Base-by-base conservation (phyloP, 23 tunicate genomes). In the Botrylloides violaceus region DNA sequence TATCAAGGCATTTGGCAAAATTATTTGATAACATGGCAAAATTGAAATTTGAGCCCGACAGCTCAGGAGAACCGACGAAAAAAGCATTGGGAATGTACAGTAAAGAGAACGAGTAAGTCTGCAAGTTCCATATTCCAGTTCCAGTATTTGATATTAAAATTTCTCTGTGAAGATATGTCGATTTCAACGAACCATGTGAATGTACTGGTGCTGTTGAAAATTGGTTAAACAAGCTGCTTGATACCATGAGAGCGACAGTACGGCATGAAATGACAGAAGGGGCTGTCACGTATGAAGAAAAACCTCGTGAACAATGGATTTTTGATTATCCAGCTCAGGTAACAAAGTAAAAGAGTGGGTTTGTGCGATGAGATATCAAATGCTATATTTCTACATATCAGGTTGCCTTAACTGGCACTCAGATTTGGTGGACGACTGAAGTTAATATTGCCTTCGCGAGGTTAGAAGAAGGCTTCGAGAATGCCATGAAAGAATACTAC, bases 351-450 rank as follows among this genome's bases (percentile, higher is more conserved):
- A n/a, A n/a, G n/a, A n/a, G n/a, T n/a, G n/a, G n/a, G n/a, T n/a
- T n/a, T n/a, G n/a, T n/a, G n/a, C n/a, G n/a, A n/a, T n/a, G n/a
- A n/a, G 19, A 12, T 48, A 49, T 49, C 1, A 49, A 21, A 19
- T n/a, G n/a, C 20, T 31, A 28, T 32, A 12, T 29, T 78, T n/a
- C n/a, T n/a, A n/a, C n/a, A n/a, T 50, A 24, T 57, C 32, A 90
- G 97, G 97, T 90, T 34, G 81, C 98, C 6, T 80, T 92, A 26
- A 71, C 87, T 33, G 92, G 92, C 30, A 92, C 98, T n/a, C 98
- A 92, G 73, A 84, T 92, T 23, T 92, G 98, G 98, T 92, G 98
- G 98, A 92, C 98, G 4, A 92, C 98, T 38, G 98, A 92, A 65
- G 98, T 92, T 4, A 84, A 84, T 47, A 92, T 92, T 21, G 59